Conservation (phyloP, 2,888 invertebrate genomes). For the Hyppa rectilinea region DNA sequence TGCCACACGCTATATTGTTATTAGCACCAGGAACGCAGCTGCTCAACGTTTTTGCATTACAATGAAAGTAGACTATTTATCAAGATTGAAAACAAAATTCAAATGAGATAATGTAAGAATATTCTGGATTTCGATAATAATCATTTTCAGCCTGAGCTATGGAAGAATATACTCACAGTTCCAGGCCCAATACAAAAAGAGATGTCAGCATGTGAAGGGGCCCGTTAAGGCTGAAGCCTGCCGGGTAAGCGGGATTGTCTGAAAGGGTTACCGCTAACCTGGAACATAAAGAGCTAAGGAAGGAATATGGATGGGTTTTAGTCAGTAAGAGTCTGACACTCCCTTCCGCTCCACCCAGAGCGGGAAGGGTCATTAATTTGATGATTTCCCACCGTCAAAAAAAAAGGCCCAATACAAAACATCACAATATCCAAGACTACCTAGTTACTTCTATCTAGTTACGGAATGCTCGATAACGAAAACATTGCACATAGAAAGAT, state of each 20-base stretch:
- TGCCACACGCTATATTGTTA: neutral
- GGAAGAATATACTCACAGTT: neutral
- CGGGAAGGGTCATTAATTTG: no score
- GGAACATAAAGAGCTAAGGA: no score
- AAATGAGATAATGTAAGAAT: neutral
- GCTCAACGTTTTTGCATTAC: neutral
- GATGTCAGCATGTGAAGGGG: no score
- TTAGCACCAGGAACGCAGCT: slow-evolving; percentile 8
- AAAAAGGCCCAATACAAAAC: neutral
- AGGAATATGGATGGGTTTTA: no score
- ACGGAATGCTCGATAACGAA: slow-evolving; percentile 22
- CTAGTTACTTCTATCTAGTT: no score
- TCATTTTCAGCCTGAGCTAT: neutral
- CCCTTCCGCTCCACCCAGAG: no score
- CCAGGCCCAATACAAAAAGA: neutral
- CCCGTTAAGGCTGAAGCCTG: no score
- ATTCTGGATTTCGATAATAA: neutral
- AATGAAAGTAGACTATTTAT: neutral
- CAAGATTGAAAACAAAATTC: slow-evolving; percentile 8
- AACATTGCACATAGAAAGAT: slow-evolving; percentile 45
- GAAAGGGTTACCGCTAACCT: no score
- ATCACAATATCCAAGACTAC: neutral
- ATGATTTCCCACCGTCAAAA: no score
- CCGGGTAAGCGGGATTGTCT: no score
- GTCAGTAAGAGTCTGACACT: no score